Conservation (phyloP, 2,888 invertebrate species). For the Camptogramma bilineatum region DNA sequence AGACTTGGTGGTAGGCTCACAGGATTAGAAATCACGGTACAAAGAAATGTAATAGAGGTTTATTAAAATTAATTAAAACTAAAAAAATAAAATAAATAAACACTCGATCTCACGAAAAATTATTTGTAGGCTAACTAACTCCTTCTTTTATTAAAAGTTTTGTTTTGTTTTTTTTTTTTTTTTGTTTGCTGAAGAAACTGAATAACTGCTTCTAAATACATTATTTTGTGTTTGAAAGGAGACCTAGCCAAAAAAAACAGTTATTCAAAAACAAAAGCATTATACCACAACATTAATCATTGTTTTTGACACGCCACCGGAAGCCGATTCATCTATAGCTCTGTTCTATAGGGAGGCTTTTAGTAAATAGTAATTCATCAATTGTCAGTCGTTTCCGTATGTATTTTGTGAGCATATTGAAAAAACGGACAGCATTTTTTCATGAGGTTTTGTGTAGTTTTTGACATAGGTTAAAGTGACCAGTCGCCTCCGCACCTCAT, state of each 20-base stretch:
- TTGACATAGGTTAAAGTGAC: no score
- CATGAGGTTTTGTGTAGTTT: constrained; percentile 1
- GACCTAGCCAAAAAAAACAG: neutral
- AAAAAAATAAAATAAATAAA: no score
- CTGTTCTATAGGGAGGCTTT: constrained; percentile 34
- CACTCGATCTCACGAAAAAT: no score
- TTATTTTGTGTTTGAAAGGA: neutral
- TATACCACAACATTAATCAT: constrained; percentile 32
- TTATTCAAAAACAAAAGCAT: constrained; percentile 2
- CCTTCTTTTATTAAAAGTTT: neutral
- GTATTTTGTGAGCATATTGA: constrained; percentile 28
- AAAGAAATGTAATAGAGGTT: no score
- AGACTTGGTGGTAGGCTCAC: no score
- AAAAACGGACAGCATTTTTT: constrained; percentile 5
- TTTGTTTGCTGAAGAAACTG: no score
- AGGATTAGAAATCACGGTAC: no score
- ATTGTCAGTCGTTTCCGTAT: constrained; percentile 35
- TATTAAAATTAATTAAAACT: no score
- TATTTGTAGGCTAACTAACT: no score
- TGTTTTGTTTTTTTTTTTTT: neutral
- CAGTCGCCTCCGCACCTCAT: no score
- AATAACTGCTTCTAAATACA: no score
- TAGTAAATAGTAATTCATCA: constrained; percentile 44
- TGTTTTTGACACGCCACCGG: constrained; percentile 30
- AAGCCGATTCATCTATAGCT: constrained; percentile 31